These are phyloP conservation scores for Rhabdophis nuchalis DNA, from an alignment of 2,797 vertebrate species.

Conservation along the genomic window DNA sequence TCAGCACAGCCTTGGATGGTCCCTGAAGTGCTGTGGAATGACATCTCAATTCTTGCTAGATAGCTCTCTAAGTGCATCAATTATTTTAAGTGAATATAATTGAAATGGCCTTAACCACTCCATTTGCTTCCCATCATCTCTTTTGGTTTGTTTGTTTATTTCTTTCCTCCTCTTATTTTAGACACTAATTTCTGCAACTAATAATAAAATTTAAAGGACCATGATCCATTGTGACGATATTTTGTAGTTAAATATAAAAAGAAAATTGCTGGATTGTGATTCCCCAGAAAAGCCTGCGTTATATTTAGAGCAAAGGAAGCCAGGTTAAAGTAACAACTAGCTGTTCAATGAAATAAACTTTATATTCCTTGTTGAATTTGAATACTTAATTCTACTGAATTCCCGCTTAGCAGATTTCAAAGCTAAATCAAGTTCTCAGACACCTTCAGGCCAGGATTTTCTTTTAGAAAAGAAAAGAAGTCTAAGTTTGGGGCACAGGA, in stretches of 20 bases:
- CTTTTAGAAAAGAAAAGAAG: too few species aligned
- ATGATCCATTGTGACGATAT: not conserved
- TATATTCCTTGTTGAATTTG: too few species aligned
- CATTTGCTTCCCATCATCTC: not conserved
- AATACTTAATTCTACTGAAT: too few species aligned
- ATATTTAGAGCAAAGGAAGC: not conserved
- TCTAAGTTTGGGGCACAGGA: not conserved
- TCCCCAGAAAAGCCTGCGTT: not conserved
- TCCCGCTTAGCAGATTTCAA: slow-evolving; percentile 5
- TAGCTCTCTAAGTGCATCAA: not conserved
- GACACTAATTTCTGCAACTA: not conserved
- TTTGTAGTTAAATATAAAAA: not conserved
- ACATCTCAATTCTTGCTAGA: not conserved
- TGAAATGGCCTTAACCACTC: not conserved
- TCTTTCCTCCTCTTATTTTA: not conserved
- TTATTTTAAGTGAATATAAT: not conserved
- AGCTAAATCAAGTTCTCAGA: slow-evolving; percentile 4
- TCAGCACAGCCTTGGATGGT: not conserved
- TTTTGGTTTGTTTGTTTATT: not conserved
- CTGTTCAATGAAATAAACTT: too few species aligned
- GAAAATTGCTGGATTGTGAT: not conserved
- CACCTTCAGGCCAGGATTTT: slow-evolving; percentile 16
- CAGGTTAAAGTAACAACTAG: too few species aligned
- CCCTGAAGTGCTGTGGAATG: not conserved
- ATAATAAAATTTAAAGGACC: not conserved